Evolutionary conservation across 2,888 invertebrate species (phyloP).

Genomic region (Theretra japonica): DNA sequence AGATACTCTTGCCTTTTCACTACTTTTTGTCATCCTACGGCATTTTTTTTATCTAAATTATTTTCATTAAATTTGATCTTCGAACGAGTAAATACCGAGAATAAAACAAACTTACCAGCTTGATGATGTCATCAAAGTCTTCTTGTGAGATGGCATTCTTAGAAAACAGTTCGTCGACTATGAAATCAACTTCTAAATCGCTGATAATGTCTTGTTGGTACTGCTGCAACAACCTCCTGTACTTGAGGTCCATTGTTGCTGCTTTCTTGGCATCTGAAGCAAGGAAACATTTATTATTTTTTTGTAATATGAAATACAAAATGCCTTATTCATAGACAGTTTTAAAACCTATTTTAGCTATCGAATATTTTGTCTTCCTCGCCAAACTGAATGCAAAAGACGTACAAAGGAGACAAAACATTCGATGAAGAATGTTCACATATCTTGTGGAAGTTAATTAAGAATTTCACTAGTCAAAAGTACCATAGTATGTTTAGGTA

Average conservation of each 20-base stretch:
- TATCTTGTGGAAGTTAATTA: too few relatives aligned
- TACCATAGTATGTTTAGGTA: too few relatives aligned
- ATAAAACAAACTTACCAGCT: slow-evolving; percentile 52
- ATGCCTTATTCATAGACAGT: too few relatives aligned
- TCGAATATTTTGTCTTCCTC: too few relatives aligned
- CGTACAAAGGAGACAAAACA: too few relatives aligned
- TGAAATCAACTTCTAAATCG: slow-evolving; percentile 77
- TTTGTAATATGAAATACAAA: too few relatives aligned
- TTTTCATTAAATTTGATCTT: too few relatives aligned
- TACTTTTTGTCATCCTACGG: neutral
- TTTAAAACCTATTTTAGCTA: too few relatives aligned
- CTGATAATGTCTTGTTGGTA: slow-evolving; percentile 74
- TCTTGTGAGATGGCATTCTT: slow-evolving; percentile 68
- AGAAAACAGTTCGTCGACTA: slow-evolving; percentile 76
- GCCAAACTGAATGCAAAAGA: too few relatives aligned
- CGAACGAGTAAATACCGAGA: neutral
- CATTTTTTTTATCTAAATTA: neutral
- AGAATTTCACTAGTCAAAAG: too few relatives aligned
- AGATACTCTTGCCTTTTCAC: neutral
- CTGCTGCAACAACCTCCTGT: slow-evolving; percentile 67
- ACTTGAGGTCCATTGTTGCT: slow-evolving; percentile 70
- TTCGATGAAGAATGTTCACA: too few relatives aligned
- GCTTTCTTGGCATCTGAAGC: slow-evolving; percentile 63
- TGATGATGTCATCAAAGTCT: slow-evolving; percentile 65
- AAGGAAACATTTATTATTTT: neutral